Percentiles rank a stretch among this genome's conserved stretches.
phyloP scores from a whole-genome alignment of 1,140 invertebrate genomes.

The Reticulitermes speratus region DNA sequence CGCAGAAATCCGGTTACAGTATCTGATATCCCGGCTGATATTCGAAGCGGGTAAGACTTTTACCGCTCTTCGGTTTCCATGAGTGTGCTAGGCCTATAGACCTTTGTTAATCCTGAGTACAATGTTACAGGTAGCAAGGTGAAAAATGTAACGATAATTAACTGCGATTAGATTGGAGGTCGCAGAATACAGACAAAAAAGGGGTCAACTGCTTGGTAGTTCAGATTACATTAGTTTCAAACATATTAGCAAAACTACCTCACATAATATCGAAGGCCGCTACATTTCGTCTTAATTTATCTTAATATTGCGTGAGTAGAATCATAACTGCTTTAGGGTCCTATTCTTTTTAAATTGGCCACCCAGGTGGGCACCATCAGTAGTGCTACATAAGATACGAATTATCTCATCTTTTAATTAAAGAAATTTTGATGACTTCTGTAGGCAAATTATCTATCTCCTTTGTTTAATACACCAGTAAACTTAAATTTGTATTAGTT shows the following conservation, averaged over 20 bases:
- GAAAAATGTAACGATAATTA: background rate
- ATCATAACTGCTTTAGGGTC: background rate
- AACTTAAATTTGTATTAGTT: too few relatives aligned
- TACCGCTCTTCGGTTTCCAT: too few relatives aligned
- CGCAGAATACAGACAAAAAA: background rate
- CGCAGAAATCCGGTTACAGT: too few relatives aligned
- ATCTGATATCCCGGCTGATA: too few relatives aligned
- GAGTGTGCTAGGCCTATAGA: too few relatives aligned
- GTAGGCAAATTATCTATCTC: background rate
- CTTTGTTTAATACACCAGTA: background rate
- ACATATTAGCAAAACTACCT: background rate
- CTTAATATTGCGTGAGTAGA: background rate
- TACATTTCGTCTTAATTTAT: background rate
- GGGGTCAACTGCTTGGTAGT: background rate
- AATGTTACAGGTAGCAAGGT: background rate
- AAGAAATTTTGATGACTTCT: background rate
- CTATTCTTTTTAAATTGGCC: background rate
- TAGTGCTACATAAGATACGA: background rate
- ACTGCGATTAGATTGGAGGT: background rate
- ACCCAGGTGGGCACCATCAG: conserved; percentile 10
- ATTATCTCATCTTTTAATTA: background rate
- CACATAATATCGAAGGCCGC: background rate
- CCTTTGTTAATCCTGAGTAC: too few relatives aligned
- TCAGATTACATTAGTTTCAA: background rate
- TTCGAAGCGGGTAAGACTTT: too few relatives aligned